These are phyloP conservation scores for Polyommatus icarus DNA, from an alignment of 2,888 invertebrate genomes.

Conservation along the genomic window DNA sequence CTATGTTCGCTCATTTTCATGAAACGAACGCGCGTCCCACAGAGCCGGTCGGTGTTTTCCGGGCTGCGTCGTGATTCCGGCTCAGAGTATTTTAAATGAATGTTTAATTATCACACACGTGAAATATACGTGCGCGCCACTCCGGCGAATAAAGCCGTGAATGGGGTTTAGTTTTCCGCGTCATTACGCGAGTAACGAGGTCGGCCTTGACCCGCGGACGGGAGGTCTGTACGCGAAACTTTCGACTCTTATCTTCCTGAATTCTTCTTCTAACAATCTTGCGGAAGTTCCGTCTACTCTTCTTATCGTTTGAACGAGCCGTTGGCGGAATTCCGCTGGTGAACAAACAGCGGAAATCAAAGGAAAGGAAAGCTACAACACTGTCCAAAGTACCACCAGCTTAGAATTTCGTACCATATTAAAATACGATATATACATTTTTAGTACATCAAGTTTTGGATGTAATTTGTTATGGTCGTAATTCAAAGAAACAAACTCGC, in stretches of 20 bases:
- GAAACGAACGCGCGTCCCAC: background rate
- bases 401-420: background rate
- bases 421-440: background rate
- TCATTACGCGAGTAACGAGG: conserved; percentile 8
- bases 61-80: background rate
- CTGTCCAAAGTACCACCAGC: background rate
- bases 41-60: background rate
- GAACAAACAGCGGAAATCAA: background rate
- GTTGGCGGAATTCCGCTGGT: background rate
- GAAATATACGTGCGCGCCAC: background rate
- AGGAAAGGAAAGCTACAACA: background rate
- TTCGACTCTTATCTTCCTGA: background rate
- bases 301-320: background rate
- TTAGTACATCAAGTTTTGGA: too few species aligned
- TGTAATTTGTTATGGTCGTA: too few species aligned
- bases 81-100: background rate
- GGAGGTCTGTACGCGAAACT: background rate
- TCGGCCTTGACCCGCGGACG: background rate
- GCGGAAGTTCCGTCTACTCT: background rate
- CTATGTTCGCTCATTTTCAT: background rate
- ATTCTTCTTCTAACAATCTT: background rate
- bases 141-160: background rate
- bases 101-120: background rate
- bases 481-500: too few species aligned
- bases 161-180: conserved; percentile 2